Percentiles rank a stretch among this genome's conserved stretches.
Conservation (phyloP, 37 sponge, comb jelly and placozoan genomes). For the Theonella swinhoei region DNA sequence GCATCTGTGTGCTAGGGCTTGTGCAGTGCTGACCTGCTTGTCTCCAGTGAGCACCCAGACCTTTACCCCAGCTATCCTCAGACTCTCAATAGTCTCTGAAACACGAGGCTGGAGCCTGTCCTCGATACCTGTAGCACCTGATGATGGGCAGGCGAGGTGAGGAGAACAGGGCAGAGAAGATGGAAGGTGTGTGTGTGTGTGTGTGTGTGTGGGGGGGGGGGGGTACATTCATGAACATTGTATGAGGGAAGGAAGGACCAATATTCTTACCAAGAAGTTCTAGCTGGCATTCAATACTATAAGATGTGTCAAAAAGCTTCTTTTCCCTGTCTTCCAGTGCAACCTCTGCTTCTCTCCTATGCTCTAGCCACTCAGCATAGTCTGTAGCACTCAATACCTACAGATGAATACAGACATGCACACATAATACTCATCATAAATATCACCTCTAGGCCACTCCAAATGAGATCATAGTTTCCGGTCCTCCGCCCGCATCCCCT, state of each 20-base stretch:
- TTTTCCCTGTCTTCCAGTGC: conserved; percentile 50
- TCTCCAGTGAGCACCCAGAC: conserved; percentile 96
- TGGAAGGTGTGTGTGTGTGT: too few species aligned
- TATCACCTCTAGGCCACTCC: not conserved
- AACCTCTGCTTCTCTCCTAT: conserved; percentile 55
- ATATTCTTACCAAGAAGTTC: conserved; percentile 55
- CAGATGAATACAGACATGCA: not conserved
- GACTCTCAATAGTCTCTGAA: conserved; percentile 66
- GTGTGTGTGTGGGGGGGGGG: too few species aligned
- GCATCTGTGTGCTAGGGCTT: too few species aligned
- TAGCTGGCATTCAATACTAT: conserved; percentile 33
- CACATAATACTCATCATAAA: not conserved
- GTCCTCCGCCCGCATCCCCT: too few species aligned
- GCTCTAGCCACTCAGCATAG: conserved; percentile 48
- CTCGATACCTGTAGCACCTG: conserved; percentile 85
- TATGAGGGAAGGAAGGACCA: not conserved
- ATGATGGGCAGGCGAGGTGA: not conserved
- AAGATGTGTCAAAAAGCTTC: conserved; percentile 20
- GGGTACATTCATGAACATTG: not conserved
- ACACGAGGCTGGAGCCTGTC: conserved; percentile 80
- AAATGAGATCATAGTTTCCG: not conserved
- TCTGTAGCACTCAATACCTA: conserved; percentile 58
- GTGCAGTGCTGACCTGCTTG: conserved; percentile 64
- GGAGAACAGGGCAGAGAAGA: too few species aligned
- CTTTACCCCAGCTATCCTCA: conserved; percentile 62